Evolutionary conservation across 2,113 vertebrate genomes (phyloP).

Genomic region (Columba janthina): DNA sequence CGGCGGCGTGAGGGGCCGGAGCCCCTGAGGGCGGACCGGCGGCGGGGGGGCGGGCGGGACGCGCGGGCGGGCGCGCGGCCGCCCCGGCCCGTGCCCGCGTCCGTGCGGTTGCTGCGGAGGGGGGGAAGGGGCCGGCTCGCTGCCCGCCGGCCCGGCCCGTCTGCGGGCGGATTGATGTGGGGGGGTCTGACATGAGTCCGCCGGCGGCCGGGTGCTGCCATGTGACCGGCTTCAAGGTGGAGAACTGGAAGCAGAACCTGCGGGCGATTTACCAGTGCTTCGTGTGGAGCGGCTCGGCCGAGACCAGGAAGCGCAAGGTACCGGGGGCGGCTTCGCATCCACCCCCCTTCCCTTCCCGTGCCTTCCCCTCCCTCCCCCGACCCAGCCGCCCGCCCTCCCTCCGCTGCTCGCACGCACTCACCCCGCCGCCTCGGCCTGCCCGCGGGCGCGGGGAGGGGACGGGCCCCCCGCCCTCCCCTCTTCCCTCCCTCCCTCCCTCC

Average conservation of each 20-base stretch:
- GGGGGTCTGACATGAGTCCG: slow-evolving; percentile 88
- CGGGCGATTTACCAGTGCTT: slow-evolving; percentile 96
- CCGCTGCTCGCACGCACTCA: neutral
- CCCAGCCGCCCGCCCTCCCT: neutral
- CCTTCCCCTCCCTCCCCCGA: neutral
- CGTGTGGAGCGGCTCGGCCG: slow-evolving; percentile 94
- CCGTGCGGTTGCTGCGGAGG: too few relatives aligned
- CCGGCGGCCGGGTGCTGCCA: slow-evolving; percentile 89
- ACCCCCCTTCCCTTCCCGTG: neutral
- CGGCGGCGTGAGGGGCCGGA: neutral
- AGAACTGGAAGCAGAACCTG: slow-evolving; percentile 98
- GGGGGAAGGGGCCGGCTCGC: slow-evolving; percentile 30
- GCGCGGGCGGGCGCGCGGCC: too few relatives aligned
- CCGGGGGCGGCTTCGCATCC: neutral
- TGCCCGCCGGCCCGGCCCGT: slow-evolving; percentile 62
- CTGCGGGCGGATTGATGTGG: slow-evolving; percentile 76
- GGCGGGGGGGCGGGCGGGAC: too few relatives aligned
- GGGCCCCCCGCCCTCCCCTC: neutral
- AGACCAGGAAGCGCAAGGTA: slow-evolving; percentile 97
- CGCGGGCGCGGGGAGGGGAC: neutral
- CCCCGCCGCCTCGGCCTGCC: neutral
- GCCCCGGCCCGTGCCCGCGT: too few relatives aligned
- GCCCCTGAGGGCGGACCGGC: neutral
- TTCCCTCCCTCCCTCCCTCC: neutral
- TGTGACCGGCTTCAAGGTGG: slow-evolving; percentile 95